Base-by-base conservation (phyloP, 2,888 invertebrate species). In the Cephus pygmeus region DNA sequence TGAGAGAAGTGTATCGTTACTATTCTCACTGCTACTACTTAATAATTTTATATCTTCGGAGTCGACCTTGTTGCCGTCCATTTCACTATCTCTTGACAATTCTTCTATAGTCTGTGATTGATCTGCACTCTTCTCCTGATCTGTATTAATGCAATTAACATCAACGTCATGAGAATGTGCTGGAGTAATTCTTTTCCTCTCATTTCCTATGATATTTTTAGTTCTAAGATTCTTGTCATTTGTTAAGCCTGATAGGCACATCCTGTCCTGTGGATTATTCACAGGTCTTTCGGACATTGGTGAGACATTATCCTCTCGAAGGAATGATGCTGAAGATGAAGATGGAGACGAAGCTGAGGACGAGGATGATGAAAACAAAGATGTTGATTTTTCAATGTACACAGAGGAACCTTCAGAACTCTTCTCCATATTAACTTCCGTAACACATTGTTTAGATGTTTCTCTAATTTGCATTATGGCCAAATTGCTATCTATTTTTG, bases 21-120 rank as follows among this genome's bases (percentile, higher is more conserved):
- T 93, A 80, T 93, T 92, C 87, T 95, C 94, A 82, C 94, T 94
- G 76, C 91, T 88, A 75, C 86, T 84, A 36, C 90, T 89, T 0
- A 88, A 90, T 12, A 88, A 75, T 77, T 91, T 91, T 11, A 85
- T 80, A 75, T 91, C 90, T 76, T 91, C 91, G 3, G 85, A 85
- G 36, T 90, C 90, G 4, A 84, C 79, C 84, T 91, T 91, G 1
- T 90, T 91, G 1, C 82, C 85, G 73, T 90, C 90, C 4, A 83
- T 79, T 81, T 90, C 91, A 77, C 87, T 89, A 74, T 90, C 88
- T 68, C 85, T 83, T n/a, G 87, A 89, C 12, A 82, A 80, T 34
- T 89, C 85, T 82, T 90, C 88, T n/a, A 79, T 78, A 73, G 80
- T 79, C 30, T 85, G 82, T 69, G 81, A 81, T 11, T 81, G 81